Conservation (phyloP, 1,140 invertebrate species). For the Thaumetopoea pityocampa region DNA sequence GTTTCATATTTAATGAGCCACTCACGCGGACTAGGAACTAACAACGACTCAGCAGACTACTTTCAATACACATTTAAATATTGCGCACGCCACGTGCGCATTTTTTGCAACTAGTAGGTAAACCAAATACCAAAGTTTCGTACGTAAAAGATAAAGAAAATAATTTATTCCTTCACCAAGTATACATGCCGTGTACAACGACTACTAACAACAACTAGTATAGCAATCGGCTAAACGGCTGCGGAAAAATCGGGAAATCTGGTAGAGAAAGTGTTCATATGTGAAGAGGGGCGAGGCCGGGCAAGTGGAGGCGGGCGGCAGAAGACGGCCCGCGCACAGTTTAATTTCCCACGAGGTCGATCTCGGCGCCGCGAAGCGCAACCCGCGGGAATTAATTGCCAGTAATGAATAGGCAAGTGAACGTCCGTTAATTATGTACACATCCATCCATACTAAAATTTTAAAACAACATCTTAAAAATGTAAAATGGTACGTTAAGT, state of each 20-base stretch:
- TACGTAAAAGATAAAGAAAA: too few relatives aligned
- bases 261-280: conserved; percentile 68
- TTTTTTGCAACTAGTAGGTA: background rate
- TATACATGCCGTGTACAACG: too few relatives aligned
- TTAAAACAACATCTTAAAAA: conserved; percentile 17
- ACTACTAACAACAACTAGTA: too few relatives aligned
- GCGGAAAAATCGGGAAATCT: conserved; percentile 64
- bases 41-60: conserved; percentile 47
- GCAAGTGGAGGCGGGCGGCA: conserved; percentile 42
- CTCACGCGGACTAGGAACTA: conserved; percentile 48
- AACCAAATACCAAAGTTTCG: conserved; percentile 18
- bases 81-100: conserved; percentile 32
- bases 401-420: conserved; percentile 76
- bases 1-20: conserved; percentile 70
- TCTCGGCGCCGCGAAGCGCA: conserved; percentile 69
- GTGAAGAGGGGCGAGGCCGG: conserved; percentile 44
- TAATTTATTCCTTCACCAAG: too few relatives aligned
- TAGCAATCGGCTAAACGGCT: conserved; percentile 28
- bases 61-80: conserved; percentile 61
- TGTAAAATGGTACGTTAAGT: too few relatives aligned
- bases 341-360: conserved; percentile 76
- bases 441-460: conserved; percentile 54
- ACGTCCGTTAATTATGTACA: conserved; percentile 71
- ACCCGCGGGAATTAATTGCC: conserved; percentile 75
- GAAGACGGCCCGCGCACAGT: conserved; percentile 70